Percentiles rank a stretch among this genome's conserved stretches.
These are phyloP conservation scores for Gymnoscopelus microlampas DNA, from an alignment of 2,797 vertebrate species.

Conservation along the genomic window DNA sequence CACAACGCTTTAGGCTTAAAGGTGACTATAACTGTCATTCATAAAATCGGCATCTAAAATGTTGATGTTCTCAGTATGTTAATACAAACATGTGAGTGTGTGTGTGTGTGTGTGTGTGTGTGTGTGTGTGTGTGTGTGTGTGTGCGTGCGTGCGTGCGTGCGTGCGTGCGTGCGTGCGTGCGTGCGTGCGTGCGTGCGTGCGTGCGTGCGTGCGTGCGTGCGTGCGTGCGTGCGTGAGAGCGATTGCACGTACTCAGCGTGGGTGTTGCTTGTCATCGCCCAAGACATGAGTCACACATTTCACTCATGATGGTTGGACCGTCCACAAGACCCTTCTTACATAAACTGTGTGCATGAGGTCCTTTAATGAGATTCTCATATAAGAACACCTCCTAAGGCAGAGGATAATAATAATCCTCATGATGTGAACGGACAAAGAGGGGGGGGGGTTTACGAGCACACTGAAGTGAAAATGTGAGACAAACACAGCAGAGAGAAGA, in stretches of 20 bases:
- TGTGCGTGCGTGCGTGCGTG: background rate
- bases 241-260: background rate
- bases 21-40: too few species aligned
- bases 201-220: background rate
- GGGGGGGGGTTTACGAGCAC: background rate
- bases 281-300: conserved; percentile 33
- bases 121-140: background rate
- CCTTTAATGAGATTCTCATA: conserved; percentile 15
- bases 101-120: conserved; percentile 8
- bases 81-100: background rate
- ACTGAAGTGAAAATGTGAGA: too few species aligned
- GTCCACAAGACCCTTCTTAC: conserved; percentile 30
- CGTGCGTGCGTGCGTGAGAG: conserved; percentile 12
- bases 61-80: too few species aligned
- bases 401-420: conserved; percentile 1
- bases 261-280: conserved; percentile 17
- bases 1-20: too few species aligned
- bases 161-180: conserved; percentile 10
- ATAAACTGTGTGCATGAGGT: conserved; percentile 25
- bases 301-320: conserved; percentile 53
- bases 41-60: too few species aligned
- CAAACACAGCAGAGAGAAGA: too few species aligned
- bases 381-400: background rate
- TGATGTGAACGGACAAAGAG: background rate
- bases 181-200: background rate